Percentiles rank a stretch among this genome's conserved stretches.
phyloP scores from a whole-genome alignment of 2,797 vertebrate genomes.

The Hafferia zeledoni region DNA sequence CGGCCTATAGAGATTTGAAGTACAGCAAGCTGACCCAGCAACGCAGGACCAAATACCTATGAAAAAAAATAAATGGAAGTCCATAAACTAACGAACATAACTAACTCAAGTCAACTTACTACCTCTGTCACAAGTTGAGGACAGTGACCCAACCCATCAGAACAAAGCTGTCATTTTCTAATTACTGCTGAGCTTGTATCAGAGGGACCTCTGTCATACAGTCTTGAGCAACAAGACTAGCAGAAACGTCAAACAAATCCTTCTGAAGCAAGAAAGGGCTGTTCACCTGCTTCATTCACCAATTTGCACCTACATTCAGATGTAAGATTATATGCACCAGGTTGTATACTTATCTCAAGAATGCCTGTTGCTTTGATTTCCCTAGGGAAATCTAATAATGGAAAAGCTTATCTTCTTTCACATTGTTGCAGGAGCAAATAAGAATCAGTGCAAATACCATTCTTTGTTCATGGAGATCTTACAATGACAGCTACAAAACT shows the following conservation, averaged over 20 bases:
- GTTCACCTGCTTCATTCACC: neutral
- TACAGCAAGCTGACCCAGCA: neutral
- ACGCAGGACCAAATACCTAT: neutral
- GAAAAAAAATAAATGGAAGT: neutral
- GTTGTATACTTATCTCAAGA: neutral
- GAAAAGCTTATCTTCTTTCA: slow-evolving; percentile 18
- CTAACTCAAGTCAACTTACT: neutral
- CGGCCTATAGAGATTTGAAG: neutral
- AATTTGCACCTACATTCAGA: neutral
- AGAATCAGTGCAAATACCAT: neutral
- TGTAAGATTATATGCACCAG: neutral
- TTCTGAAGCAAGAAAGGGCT: neutral
- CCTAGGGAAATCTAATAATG: neutral
- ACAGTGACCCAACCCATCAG: neutral
- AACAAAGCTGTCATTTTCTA: neutral
- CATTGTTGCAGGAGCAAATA: neutral
- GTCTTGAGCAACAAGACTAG: neutral
- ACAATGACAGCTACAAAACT: neutral
- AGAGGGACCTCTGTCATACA: neutral
- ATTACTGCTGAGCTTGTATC: neutral
- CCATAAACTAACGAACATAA: neutral
- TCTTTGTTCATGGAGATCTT: neutral
- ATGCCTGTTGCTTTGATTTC: slow-evolving; percentile 26
- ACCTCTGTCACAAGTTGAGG: neutral
- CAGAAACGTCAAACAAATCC: neutral